These are phyloP conservation scores for Alaudala cheleensis DNA, from an alignment of 2,113 vertebrate genomes.

Conservation along the genomic window DNA sequence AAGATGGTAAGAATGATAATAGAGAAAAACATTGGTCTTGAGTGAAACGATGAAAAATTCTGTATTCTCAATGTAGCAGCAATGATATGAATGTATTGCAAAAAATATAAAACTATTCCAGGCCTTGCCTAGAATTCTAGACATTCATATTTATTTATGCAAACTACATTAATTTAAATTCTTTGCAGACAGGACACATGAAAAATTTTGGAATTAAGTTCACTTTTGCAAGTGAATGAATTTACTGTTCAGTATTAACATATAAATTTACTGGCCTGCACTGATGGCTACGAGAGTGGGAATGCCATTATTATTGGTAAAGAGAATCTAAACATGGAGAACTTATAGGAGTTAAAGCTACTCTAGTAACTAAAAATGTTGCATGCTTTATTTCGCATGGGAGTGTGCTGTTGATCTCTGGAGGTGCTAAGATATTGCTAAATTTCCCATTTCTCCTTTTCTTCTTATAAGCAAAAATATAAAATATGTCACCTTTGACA, in stretches of 20 bases:
- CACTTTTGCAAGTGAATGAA: constrained; percentile 53
- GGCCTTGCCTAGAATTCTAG: background rate
- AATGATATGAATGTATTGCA: background rate
- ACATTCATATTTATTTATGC: constrained; percentile 61
- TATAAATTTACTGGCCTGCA: constrained; percentile 39
- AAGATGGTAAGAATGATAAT: background rate
- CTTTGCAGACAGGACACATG: constrained; percentile 14
- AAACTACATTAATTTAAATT: constrained; percentile 60
- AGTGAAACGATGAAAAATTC: background rate
- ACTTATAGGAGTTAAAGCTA: background rate
- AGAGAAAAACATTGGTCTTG: background rate
- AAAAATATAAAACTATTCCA: constrained; percentile 19
- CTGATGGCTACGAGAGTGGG: background rate
- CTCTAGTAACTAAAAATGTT: background rate
- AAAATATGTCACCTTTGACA: background rate
- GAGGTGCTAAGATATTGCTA: background rate
- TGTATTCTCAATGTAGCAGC: background rate
- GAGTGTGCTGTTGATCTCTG: background rate
- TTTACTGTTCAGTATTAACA: constrained; percentile 50
- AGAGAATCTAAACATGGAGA: background rate
- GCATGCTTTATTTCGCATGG: background rate
- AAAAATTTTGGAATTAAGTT: constrained; percentile 48
- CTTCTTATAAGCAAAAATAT: background rate
- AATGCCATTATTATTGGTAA: background rate
- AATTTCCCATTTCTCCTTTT: background rate